These are phyloP conservation scores for Stenopsyche tienmushanensis DNA, from an alignment of 1,140 invertebrate genomes.

Conservation along the genomic window DNA sequence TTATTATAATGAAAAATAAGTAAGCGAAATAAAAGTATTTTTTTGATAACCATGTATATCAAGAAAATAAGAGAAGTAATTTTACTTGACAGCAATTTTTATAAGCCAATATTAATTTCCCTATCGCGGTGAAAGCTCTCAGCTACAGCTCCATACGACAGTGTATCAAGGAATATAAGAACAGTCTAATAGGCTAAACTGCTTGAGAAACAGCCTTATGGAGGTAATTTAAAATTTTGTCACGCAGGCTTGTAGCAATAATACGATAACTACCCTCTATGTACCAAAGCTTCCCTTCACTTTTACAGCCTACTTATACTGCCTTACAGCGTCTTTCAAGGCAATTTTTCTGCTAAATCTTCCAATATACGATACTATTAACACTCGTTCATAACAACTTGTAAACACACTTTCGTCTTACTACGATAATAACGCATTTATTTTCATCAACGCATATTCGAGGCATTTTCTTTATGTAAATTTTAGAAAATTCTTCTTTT, in stretches of 20 bases:
- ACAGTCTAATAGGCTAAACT: conserved; percentile 1
- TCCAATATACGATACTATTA: neutral
- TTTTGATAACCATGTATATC: too few relatives aligned
- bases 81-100: neutral
- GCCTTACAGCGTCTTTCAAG: neutral
- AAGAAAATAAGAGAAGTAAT: too few relatives aligned
- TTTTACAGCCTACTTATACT: neutral
- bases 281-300: neutral
- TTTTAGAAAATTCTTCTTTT: too few relatives aligned
- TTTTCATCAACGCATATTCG: too few relatives aligned
- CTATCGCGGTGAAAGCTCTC: too few relatives aligned
- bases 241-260: conserved; percentile 24
- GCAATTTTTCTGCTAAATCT: neutral
- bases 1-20: too few relatives aligned
- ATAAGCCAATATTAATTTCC: too few relatives aligned
- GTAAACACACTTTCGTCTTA: neutral
- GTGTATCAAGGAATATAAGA: neutral
- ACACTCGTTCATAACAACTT: neutral
- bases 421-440: too few relatives aligned
- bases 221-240: conserved; percentile 20
- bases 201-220: conserved; percentile 1
- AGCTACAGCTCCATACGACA: too few relatives aligned
- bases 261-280: conserved; percentile 22
- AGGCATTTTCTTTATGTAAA: too few relatives aligned
- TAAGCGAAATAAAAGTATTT: too few relatives aligned